A percentile compares a stretch with the other conserved stretches of the same genome.
These are phyloP conservation scores for Numida meleagris DNA, from an alignment of 2,113 vertebrate genomes.

Conservation along the genomic window DNA sequence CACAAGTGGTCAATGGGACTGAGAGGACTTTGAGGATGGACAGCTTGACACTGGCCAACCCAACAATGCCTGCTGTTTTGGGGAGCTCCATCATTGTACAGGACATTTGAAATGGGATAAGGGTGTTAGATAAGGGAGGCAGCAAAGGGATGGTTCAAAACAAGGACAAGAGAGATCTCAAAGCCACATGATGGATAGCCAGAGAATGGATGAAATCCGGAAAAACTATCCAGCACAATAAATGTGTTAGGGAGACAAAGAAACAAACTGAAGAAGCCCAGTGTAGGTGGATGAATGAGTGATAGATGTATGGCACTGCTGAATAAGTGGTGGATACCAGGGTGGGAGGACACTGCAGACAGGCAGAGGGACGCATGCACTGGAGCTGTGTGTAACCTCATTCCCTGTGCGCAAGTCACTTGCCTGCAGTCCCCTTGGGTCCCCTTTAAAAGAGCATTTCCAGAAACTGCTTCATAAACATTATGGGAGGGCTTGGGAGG, in stretches of 20 bases:
- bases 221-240: neutral
- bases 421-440: neutral
- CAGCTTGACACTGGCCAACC: neutral
- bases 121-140: neutral
- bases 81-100: fast-evolving
- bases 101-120: neutral
- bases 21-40: neutral
- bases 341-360: fast-evolving
- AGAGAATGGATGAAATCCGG: neutral
- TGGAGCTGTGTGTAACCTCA: neutral
- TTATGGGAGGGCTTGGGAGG: neutral
- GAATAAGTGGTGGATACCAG: neutral
- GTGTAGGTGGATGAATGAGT: neutral
- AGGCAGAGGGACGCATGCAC: neutral
- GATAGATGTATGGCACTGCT: neutral
- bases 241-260: neutral
- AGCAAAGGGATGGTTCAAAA: neutral
- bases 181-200: neutral
- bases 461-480: conserved; percentile 34
- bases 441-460: neutral
- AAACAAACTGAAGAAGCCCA: neutral
- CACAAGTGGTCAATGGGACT: neutral
- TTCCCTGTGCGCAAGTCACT: neutral
- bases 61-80: neutral
- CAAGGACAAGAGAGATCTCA: neutral